Conservation (phyloP, 64 coral and sea anemone species). For the Dendrophyllia cribrosa region DNA sequence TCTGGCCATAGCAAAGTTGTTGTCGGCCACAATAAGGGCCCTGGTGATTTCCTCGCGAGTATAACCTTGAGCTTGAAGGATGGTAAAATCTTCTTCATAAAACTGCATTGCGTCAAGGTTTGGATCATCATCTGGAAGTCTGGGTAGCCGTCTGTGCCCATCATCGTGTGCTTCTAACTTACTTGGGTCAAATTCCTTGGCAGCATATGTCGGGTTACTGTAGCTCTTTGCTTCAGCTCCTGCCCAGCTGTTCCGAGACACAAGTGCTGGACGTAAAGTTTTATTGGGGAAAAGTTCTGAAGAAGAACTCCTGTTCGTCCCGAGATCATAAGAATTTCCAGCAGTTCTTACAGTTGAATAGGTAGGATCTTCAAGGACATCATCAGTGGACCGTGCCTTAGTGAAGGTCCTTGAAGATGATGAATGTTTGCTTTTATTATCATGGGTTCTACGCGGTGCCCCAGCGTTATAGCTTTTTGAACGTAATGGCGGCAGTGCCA, state of each 20-base stretch:
- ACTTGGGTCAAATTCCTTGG: conserved; percentile 62
- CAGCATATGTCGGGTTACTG: conserved; percentile 92
- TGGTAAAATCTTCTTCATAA: conserved; percentile 99
- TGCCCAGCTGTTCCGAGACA: conserved; percentile 75
- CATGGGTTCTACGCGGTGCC: neutral
- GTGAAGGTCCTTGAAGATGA: conserved; percentile 13
- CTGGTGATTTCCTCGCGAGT: conserved; percentile 91
- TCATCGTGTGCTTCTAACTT: conserved; percentile 57
- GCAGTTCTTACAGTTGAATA: conserved; percentile 7
- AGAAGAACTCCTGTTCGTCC: conserved; percentile 50
- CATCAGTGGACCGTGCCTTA: conserved; percentile 84
- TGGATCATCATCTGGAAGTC: conserved; percentile 29
- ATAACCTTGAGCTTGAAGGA: conserved; percentile 96
- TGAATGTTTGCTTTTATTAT: conserved; percentile 1
- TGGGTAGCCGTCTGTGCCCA: conserved; percentile 26
- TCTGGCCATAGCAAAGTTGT: conserved; percentile 99
- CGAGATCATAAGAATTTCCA: conserved; percentile 49
- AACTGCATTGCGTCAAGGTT: conserved; percentile 79
- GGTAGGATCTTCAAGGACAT: conserved; percentile 62
- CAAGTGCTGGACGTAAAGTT: conserved; percentile 22
- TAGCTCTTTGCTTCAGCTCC: conserved; percentile 69
- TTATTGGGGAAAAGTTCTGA: neutral
- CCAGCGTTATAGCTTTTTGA: conserved; percentile 23
- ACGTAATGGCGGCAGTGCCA: neutral
- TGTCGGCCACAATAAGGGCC: conserved; percentile 96